A percentile compares a stretch with the other conserved stretches of the same genome.
Evolutionary conservation across 2,888 invertebrate species (phyloP).

Genomic region (Metellina segmentata): DNA sequence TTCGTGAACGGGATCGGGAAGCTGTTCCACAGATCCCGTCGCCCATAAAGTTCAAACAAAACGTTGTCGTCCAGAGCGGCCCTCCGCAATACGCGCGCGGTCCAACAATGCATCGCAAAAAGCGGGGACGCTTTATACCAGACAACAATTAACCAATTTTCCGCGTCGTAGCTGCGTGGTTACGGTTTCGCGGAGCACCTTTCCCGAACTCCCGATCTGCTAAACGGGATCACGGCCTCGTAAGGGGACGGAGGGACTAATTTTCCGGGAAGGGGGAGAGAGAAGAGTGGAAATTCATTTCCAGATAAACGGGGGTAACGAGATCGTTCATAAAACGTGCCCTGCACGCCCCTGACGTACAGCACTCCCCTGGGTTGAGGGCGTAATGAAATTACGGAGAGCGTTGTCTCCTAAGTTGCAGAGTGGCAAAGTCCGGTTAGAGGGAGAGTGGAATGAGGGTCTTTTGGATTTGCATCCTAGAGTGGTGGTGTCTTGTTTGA

Average conservation of each 20-base stretch:
- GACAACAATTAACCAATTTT: constrained; percentile 41
- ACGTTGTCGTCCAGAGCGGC: background rate
- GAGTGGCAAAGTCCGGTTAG: background rate
- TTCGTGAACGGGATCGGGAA: background rate
- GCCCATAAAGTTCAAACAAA: background rate
- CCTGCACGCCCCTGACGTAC: constrained; percentile 51
- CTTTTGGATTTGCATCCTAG: background rate
- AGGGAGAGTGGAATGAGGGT: constrained; percentile 25
- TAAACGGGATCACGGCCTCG: constrained; percentile 27
- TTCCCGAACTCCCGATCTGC: background rate
- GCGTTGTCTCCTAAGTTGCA: constrained; percentile 1
- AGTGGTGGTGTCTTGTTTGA: no score
- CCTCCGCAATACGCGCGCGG: no score
- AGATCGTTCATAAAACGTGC: constrained; percentile 31
- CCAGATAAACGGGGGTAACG: constrained; percentile 61
- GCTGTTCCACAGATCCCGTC: background rate
- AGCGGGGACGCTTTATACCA: constrained; percentile 2
- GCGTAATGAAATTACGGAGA: constrained; percentile 65
- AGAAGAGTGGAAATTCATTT: constrained; percentile 53
- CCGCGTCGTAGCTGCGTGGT: background rate
- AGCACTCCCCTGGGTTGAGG: constrained; percentile 45
- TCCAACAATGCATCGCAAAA: background rate
- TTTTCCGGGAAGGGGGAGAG: constrained; percentile 23
- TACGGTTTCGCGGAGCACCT: constrained; percentile 26
- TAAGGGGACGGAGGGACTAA: constrained; percentile 24